phyloP scores from a whole-genome alignment of 2,113 vertebrate species.

The Albula goreensis region DNA sequence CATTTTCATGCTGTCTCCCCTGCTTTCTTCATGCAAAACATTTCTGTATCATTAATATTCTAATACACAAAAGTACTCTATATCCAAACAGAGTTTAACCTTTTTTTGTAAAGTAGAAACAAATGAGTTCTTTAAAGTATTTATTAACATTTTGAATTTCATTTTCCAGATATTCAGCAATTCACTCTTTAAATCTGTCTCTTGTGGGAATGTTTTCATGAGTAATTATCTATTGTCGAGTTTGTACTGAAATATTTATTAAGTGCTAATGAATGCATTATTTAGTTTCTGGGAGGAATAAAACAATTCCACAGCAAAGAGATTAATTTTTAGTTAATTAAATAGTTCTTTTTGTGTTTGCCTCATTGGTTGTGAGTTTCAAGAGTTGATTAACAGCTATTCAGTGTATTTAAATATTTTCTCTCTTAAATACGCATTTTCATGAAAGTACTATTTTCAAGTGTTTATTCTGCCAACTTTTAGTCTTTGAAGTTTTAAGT shows the following conservation, averaged over 20 bases:
- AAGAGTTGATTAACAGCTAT: neutral
- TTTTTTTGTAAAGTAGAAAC: constrained; percentile 51
- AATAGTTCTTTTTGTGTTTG: neutral
- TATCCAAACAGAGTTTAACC: constrained; percentile 49
- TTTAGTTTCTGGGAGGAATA: neutral
- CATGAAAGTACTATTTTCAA: too few species aligned
- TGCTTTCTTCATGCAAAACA: constrained; percentile 42
- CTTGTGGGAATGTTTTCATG: constrained; percentile 28
- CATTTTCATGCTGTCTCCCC: neutral
- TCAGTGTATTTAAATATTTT: neutral
- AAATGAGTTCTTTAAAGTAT: constrained; percentile 32
- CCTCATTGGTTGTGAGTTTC: neutral
- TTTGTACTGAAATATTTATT: constrained; percentile 45
- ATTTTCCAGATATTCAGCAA: constrained; percentile 48
- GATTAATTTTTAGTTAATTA: neutral
- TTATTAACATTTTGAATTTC: constrained; percentile 42
- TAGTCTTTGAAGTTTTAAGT: neutral
- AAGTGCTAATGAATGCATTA: constrained; percentile 39
- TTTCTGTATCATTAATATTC: constrained; percentile 59
- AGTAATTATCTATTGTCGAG: constrained; percentile 42
- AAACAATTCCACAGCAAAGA: neutral
- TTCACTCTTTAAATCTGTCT: constrained; percentile 47
- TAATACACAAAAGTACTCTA: constrained; percentile 48
- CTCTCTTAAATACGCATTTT: neutral
- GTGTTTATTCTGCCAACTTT: too few species aligned